Conservation (phyloP, 2,888 invertebrate species). For the Trisateles emortualis region DNA sequence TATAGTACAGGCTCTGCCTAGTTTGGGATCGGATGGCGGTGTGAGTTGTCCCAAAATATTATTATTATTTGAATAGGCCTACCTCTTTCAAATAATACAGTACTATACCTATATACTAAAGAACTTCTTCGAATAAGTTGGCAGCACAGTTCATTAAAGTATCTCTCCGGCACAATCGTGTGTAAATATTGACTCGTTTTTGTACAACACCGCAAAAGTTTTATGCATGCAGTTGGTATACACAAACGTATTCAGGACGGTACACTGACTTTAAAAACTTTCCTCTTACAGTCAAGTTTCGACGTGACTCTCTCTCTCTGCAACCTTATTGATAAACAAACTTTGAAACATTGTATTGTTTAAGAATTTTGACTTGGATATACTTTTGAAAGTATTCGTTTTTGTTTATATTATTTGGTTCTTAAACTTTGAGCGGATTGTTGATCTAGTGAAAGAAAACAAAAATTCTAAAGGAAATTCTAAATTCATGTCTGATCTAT, state of each 20-base stretch:
- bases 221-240: constrained; percentile 30
- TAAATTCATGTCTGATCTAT: no score
- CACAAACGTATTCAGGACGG: constrained; percentile 23
- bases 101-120: no score
- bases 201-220: constrained; percentile 29
- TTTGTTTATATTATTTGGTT: constrained; percentile 2
- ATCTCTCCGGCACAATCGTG: constrained; percentile 31
- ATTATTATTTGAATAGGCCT: no score
- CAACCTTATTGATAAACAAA: constrained; percentile 30
- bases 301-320: constrained; percentile 12
- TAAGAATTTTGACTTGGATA: neutral
- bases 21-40: no score
- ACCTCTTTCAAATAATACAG: no score
- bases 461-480: no score
- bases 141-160: constrained; percentile 48
- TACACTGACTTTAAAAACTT: constrained; percentile 36
- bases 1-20: no score
- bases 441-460: no score
- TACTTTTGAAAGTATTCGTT: neutral
- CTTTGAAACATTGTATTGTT: constrained; percentile 18
- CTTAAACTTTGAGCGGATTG: neutral
- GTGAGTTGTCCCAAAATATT: no score
- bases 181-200: constrained; percentile 45
- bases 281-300: constrained; percentile 27
- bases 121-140: constrained; percentile 20